phyloP scores from a whole-genome alignment of 2,888 invertebrate species.

The Chrysolina americana region DNA sequence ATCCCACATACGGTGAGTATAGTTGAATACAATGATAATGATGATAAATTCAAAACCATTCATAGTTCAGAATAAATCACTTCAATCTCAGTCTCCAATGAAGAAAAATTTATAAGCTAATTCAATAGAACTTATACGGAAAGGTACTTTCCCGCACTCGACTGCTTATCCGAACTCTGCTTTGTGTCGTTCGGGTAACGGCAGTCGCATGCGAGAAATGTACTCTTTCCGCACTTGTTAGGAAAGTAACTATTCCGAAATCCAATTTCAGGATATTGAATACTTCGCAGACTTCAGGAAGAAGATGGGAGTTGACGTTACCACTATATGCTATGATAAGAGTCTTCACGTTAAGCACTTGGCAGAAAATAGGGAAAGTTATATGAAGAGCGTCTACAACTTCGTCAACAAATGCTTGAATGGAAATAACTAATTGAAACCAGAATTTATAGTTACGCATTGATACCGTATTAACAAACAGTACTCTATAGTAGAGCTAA shows the following conservation, averaged over 20 bases:
- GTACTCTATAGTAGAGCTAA: conserved; percentile 24
- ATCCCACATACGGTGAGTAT: conserved; percentile 74
- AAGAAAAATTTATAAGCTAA: too few relatives aligned
- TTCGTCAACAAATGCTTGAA: conserved; percentile 75
- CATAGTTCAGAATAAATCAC: too few relatives aligned
- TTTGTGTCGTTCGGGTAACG: too few relatives aligned
- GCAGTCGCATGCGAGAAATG: too few relatives aligned
- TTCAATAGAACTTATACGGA: too few relatives aligned
- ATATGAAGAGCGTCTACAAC: conserved; percentile 74
- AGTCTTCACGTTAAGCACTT: conserved; percentile 85
- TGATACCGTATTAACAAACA: neutral
- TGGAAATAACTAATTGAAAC: conserved; percentile 55
- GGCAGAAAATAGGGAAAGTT: conserved; percentile 75
- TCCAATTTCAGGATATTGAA: conserved; percentile 77
- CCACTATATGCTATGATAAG: conserved; percentile 77
- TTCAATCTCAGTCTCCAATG: too few relatives aligned
- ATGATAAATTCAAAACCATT: neutral
- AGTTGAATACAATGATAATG: neutral
- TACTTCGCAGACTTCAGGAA: conserved; percentile 75
- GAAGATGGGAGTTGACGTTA: conserved; percentile 75
- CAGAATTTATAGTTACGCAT: conserved; percentile 19
- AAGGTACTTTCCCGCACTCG: too few relatives aligned
- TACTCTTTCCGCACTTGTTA: neutral
- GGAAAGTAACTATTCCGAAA: too few relatives aligned
- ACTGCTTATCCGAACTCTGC: too few relatives aligned